Evolutionary conservation across 92 coral and sea anemone species (phyloP), one percentile per base, ranked within the genome.

Genomic region (Porites cylindrica): DNA sequence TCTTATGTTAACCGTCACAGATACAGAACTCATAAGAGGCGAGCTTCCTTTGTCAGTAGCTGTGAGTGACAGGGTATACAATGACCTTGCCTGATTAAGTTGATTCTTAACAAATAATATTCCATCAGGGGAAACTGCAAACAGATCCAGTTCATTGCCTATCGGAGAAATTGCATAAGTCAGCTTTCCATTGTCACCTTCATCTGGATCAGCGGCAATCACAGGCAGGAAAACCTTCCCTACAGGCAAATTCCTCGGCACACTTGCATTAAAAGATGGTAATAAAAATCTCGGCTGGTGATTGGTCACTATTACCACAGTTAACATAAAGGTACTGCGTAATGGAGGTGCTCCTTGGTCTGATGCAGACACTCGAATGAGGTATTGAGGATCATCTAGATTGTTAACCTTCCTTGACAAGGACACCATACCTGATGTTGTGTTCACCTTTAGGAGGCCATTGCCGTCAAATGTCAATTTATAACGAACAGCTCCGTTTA

Each of bases 311-410:
- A 93, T 91, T 7, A 81, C 79, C 12, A 96, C 92, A 65, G 91
- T 88, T 43, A 97, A 82, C 84, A 93, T 88, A 77, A 92, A 88
- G 20, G 90, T 77, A 32, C 95, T 79, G 71, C 88, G 91, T 50
- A 92, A 94, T n/a, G 94, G 95, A 77, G 99, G 99, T 51, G 93
- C 85, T 26, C 99, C 99, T 51, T 56, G 79, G 80, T 97, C 99
- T 65, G 99, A 93, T 69, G 98, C 99, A 58, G 87, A 63, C 23
- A 95, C 89, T 52, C 73, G 91, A 29, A 97, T 75, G 54, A 93
- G 76, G 76, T 86, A 91, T 51, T 83, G 88, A 62, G 73, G 72
- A 64, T 92, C 87, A 73, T 90, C 90, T 59, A 81, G 80, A 16
- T 79, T 87, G 51, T 94, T 76, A 38, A 92, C 69, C 73, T 32